Base-by-base conservation (phyloP, 2,113 vertebrate species). In the Dinomys branickii region DNA sequence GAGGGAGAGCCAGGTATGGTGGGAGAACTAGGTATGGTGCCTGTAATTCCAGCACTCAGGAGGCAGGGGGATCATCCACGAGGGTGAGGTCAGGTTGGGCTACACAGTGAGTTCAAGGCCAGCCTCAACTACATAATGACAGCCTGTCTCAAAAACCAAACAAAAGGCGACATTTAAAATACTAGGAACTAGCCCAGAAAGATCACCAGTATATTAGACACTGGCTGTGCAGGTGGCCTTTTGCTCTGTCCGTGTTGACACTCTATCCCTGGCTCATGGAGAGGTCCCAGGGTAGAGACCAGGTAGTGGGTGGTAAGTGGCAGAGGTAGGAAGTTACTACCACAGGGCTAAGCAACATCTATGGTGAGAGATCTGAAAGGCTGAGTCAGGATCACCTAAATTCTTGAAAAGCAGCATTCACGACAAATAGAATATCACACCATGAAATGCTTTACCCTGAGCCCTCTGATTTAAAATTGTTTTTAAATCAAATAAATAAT, bases 401-500 rank as follows among this genome's bases (percentile, higher is more conserved):
- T 92, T 65, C 58, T 44, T 92, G 75, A 91, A 93, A 95, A 95
- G 85, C 26, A 73, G 33, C 52, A 9, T 78, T 81, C 30, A 4
- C 58, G 38, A 91, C 73, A 54, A 82, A 94, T 86, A 88, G 16
- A 73, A 82, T 44, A 78, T 38, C 38, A 86, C 56, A 38, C 63
- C 56, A 50, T 65, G 86, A 85, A 91, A 81, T 63, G 71, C 87
- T 92, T 71, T 11, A 19, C 65, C 33, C 85, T 90, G 50, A 78
- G 94, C 33, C 50, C 41, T 93, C 75, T 75, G 81, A 67, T 84
- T 88, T 80, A 69, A 67, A 47, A 47, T 2, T 22, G 5, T 65
- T 78, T 93, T 56, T 41, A 35, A 77, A 80, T 52, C 54, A 84
- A 59, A 67, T 87, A 93, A 93, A 94, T 85, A 90, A 96, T 73